Evolutionary conservation across 2,113 vertebrate genomes (phyloP), one percentile per base, ranked within the genome.

Genomic region (Telmatochromis bifrenatus): DNA sequence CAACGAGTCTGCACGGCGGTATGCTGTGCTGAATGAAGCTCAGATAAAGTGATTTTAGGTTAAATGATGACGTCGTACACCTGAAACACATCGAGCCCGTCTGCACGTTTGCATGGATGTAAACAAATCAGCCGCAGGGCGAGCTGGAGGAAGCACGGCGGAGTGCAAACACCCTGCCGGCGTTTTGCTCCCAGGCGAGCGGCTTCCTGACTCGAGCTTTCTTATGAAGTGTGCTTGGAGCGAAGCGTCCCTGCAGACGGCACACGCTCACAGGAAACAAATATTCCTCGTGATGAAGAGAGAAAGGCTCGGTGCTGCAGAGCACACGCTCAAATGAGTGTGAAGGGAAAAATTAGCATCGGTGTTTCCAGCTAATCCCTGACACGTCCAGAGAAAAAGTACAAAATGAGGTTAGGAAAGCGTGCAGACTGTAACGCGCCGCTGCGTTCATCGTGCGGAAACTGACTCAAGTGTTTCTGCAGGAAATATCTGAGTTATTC

Each of bases 381-480:
- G 17, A 77, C 10, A 31, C 3, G 0, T 31, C 26, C 70, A 28
- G 70, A 49, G 21, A 26, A 42, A 28, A 47, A 31, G 39, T 26
- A 15, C 8, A 45, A 26, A 45, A 12, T 31, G 70, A 49, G 26
- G 23, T 47, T 11, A 1, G 23, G 23, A 49, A 19, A 28, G 23
- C 4, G 23, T 31, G 70, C 9, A 47, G 14, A 12, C 15, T 0
- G 68, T 26, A 14, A 0, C 12, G 1, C 4, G 6, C 21, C 5
- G 35, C 35, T 1, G 33, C 19, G 1, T 39, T 68, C 19, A 2
- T 37, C 7, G 1, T 35, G 1, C 1, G 0, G 0, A 2, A 62
- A n/a, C 17, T 7, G 33, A 65, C 60, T 37, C 7, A 1, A 2
- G 65, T 26, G 13, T 73, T 73, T 45, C 39, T 47, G 5, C 21